Evolutionary conservation across 1,140 invertebrate species (phyloP).

Genomic region (Meloidogyne chitwoodi): DNA sequence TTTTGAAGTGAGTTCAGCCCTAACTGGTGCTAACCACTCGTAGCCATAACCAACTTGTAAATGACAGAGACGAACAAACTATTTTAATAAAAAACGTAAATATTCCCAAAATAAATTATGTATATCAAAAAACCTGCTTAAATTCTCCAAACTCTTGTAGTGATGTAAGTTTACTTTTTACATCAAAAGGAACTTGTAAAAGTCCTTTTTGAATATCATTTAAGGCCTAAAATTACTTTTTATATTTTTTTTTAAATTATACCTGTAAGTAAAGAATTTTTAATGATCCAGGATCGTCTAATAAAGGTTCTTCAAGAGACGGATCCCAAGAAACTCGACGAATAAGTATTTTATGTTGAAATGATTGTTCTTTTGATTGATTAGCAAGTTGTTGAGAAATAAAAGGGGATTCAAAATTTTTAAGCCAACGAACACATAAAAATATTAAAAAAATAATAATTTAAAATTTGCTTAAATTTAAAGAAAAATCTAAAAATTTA

Average conservation of each 20-base stretch:
- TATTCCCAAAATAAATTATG: neutral
- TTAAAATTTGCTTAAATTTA: neutral
- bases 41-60: slow-evolving; percentile 42
- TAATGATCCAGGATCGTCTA: slow-evolving; percentile 39
- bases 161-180: slow-evolving; percentile 25
- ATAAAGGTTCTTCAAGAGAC: slow-evolving; percentile 38
- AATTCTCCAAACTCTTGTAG: slow-evolving; percentile 30
- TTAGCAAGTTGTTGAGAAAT: slow-evolving; percentile 40
- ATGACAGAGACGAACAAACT: slow-evolving; percentile 45
- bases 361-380: neutral
- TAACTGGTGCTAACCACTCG: slow-evolving; percentile 34
- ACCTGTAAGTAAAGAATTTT: slow-evolving; percentile 44
- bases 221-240: slow-evolving; percentile 29
- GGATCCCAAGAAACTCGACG: slow-evolving; percentile 48
- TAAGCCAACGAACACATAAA: slow-evolving; percentile 45
- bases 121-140: slow-evolving; percentile 22
- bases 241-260: neutral
- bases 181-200: slow-evolving; percentile 22
- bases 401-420: slow-evolving; percentile 46
- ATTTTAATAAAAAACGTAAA: slow-evolving; percentile 1
- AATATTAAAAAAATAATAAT: neutral
- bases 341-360: slow-evolving; percentile 34
- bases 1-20: slow-evolving; percentile 20
- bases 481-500: neutral
- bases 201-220: slow-evolving; percentile 41